Evolutionary conservation across 1,140 invertebrate species (phyloP).

Genomic region (Heliconius hewitsoni): DNA sequence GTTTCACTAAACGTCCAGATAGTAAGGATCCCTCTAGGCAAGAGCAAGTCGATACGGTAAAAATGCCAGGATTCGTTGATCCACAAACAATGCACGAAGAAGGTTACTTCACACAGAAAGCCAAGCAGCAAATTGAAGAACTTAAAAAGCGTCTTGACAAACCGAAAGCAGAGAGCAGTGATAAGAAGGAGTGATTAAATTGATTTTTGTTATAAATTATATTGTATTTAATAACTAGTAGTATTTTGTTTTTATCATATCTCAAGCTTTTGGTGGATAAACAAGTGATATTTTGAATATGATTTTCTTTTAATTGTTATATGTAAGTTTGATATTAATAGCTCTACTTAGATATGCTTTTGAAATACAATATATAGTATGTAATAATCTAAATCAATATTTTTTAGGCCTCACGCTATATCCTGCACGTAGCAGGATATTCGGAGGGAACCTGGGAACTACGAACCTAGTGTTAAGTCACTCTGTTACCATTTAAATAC

Average conservation of each 20-base stretch:
- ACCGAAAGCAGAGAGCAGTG: slow-evolving; percentile 24
- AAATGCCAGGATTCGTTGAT: slow-evolving; percentile 45
- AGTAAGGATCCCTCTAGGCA: slow-evolving; percentile 19
- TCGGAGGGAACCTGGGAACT: no score
- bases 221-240: background rate
- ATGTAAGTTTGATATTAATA: no score
- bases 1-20: slow-evolving; percentile 17
- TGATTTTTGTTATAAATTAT: background rate
- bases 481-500: no score
- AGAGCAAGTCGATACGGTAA: slow-evolving; percentile 28
- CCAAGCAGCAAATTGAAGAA: slow-evolving; percentile 46
- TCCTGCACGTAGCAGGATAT: no score
- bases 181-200: slow-evolving; percentile 24
- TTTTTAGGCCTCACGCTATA: no score
- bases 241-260: background rate
- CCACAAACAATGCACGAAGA: slow-evolving; percentile 40
- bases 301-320: no score
- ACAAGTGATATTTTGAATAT: no score
- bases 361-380: no score
- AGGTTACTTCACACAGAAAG: slow-evolving; percentile 47
- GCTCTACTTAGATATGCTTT: no score
- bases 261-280: no score
- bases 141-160: slow-evolving; percentile 40
- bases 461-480: no score
- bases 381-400: no score